These are phyloP conservation scores for Montipora efflorescens DNA, from an alignment of 64 coral and sea anemone species.

Conservation along the genomic window DNA sequence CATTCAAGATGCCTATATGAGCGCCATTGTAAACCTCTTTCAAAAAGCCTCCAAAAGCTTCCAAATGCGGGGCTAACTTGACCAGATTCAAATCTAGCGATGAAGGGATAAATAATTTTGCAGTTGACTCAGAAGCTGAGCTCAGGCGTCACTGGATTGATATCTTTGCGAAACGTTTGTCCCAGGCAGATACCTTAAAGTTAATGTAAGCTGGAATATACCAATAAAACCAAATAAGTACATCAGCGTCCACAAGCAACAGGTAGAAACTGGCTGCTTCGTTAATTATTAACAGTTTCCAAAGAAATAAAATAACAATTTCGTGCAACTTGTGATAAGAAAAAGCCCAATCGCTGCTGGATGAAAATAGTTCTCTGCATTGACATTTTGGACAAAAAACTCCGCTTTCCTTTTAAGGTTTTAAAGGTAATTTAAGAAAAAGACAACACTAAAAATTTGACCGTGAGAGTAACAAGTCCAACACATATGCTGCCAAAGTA, in stretches of 20 bases:
- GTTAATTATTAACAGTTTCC: background rate
- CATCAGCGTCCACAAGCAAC: constrained; percentile 16
- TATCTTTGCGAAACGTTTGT: background rate
- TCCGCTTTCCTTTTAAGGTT: no score
- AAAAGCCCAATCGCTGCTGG: background rate
- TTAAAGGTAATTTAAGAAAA: no score
- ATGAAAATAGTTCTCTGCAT: no score
- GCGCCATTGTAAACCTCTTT: background rate
- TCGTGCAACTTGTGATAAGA: background rate
- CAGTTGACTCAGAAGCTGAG: background rate
- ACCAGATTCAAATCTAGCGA: background rate
- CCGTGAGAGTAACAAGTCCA: background rate
- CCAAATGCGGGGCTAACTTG: background rate
- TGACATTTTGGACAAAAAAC: no score
- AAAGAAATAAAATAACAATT: background rate
- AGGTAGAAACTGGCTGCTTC: background rate
- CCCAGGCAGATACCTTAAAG: background rate
- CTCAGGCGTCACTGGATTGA: background rate
- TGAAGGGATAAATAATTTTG: background rate
- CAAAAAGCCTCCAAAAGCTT: background rate
- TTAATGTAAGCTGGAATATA: background rate
- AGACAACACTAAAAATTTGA: no score
- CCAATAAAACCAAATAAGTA: constrained; percentile 5
- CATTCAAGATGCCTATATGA: background rate
- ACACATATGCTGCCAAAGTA: background rate